phyloP scores from a whole-genome alignment of 1,140 invertebrate species.

The Bilobella aurantiaca region DNA sequence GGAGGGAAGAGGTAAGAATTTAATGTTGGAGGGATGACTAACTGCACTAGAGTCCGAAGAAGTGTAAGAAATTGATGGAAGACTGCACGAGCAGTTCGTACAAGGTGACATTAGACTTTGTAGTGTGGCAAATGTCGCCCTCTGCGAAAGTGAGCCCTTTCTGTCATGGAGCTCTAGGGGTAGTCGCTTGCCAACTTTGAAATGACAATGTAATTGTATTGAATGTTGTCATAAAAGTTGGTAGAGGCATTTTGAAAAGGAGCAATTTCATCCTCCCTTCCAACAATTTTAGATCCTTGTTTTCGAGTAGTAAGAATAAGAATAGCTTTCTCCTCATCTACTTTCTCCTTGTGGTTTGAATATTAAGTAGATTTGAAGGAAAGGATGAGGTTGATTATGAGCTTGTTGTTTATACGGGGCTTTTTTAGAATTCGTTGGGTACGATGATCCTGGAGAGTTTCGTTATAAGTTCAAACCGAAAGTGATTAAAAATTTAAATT shows the following conservation, averaged over 20 bases:
- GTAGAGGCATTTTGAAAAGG: too few species aligned
- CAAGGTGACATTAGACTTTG: background rate
- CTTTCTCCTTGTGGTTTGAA: constrained; percentile 5
- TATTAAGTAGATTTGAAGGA: constrained; percentile 1
- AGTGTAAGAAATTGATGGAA: constrained; percentile 5
- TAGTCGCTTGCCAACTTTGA: background rate
- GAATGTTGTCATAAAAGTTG: constrained; percentile 4
- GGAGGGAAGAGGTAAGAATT: too few species aligned
- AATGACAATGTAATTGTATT: constrained; percentile 8
- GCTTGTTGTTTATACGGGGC: background rate
- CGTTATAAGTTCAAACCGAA: too few species aligned
- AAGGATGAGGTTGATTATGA: too few species aligned
- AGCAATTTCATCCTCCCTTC: background rate
- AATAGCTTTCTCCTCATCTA: background rate
- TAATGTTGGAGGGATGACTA: too few species aligned
- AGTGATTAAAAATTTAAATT: too few species aligned
- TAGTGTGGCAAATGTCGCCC: background rate
- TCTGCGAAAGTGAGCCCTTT: background rate
- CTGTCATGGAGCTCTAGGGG: background rate
- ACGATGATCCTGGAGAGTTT: too few species aligned
- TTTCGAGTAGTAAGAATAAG: too few species aligned
- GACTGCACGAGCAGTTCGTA: too few species aligned
- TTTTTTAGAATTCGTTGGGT: too few species aligned
- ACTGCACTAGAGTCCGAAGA: background rate
- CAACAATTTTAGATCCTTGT: too few species aligned